These are phyloP conservation scores for Ennomos erosarius DNA, from an alignment of 2,888 invertebrate species.

Conservation along the genomic window DNA sequence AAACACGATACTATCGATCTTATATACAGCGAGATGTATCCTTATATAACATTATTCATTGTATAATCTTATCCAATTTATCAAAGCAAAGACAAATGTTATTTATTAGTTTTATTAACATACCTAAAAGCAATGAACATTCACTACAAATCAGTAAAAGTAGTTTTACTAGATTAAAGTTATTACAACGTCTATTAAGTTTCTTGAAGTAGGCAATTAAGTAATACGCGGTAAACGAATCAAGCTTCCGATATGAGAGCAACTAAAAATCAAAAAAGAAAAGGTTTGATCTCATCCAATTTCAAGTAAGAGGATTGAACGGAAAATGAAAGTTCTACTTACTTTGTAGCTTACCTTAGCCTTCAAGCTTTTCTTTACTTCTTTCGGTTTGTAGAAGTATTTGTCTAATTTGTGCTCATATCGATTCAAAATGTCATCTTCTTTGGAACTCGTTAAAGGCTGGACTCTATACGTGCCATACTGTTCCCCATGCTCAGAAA, in stretches of 20 bases:
- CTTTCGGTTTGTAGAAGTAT: conserved; percentile 73
- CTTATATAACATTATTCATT: conserved; percentile 37
- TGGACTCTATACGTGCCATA: conserved; percentile 71
- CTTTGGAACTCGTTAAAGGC: conserved; percentile 50
- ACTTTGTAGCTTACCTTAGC: conserved; percentile 72
- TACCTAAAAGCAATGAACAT: conserved; percentile 13
- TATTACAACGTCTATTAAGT: conserved; percentile 16
- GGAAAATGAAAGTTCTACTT: conserved; percentile 44
- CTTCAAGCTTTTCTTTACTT: conserved; percentile 61
- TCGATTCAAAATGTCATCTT: conserved; percentile 55
- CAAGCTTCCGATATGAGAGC: conserved; percentile 13
- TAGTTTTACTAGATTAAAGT: conserved; percentile 18
- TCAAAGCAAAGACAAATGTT: conserved; percentile 31
- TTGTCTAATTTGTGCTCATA: conserved; percentile 76
- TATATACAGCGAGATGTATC: conserved; percentile 30
- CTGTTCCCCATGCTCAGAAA: conserved; percentile 75
- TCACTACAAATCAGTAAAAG: conserved; percentile 22
- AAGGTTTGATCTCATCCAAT: conserved; percentile 15
- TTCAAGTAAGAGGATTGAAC: conserved; percentile 4
- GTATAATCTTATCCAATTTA: conserved; percentile 38
- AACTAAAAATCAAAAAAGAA: conserved; percentile 12
- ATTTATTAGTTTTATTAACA: conserved; percentile 33
- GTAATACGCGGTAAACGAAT: not conserved
- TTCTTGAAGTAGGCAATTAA: no score
- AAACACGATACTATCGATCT: conserved; percentile 36